Percentiles rank a stretch among this genome's conserved stretches.
phyloP scores from a whole-genome alignment of 2,797 vertebrate species.

The Emys orbicularis region DNA sequence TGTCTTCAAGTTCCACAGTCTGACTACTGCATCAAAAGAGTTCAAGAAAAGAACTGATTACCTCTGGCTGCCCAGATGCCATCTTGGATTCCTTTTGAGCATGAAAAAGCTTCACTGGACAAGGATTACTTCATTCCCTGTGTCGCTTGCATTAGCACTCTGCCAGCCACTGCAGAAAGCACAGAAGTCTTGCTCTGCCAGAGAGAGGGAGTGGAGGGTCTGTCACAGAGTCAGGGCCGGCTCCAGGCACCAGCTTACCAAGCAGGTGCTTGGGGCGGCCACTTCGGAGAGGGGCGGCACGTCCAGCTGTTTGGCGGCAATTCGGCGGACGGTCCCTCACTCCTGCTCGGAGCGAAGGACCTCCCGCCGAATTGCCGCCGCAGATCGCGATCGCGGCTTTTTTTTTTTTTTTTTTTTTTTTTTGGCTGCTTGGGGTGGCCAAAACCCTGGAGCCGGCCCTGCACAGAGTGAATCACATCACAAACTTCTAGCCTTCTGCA shows the following conservation, averaged over 20 bases:
- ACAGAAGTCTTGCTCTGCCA: background rate
- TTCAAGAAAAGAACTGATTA: background rate
- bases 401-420: too few relatives aligned
- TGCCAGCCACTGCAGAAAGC: background rate
- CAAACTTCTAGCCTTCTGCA: fast-evolving
- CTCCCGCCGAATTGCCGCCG: too few relatives aligned
- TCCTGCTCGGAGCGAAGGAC: too few relatives aligned
- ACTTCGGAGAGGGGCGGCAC: too few relatives aligned
- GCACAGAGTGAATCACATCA: background rate
- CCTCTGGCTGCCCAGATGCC: background rate
- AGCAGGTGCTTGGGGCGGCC: too few relatives aligned
- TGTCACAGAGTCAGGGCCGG: background rate
- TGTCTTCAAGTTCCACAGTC: background rate
- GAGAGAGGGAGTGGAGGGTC: background rate
- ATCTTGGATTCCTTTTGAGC: background rate
- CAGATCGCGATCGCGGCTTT: too few relatives aligned
- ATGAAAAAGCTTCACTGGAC: background rate
- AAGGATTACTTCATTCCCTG: background rate
- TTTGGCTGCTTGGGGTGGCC: too few relatives aligned
- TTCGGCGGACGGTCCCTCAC: too few relatives aligned
- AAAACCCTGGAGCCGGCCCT: too few relatives aligned
- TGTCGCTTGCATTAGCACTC: background rate
- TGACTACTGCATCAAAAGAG: background rate
- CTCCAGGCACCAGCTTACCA: too few relatives aligned
- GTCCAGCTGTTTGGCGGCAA: too few relatives aligned